Evolutionary conservation across 92 coral and sea anemone genomes (phyloP).

Genomic region (Hydrozoanthus gracilis): DNA sequence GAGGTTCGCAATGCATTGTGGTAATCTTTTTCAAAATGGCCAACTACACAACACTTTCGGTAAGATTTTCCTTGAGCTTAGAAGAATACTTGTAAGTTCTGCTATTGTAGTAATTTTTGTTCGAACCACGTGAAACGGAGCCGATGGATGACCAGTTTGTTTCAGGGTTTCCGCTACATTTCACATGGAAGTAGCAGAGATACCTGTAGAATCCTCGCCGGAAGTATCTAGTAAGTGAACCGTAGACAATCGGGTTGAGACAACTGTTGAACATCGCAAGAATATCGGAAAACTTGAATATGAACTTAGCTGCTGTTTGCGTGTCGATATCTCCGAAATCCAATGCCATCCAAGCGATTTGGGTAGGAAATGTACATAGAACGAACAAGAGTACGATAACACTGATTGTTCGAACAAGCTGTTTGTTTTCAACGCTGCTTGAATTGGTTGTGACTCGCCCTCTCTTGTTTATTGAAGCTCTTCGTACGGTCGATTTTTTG

Average conservation of each 20-base stretch:
- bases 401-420: constrained; percentile 84
- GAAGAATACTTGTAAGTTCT: too few species aligned
- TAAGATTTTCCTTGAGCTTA: too few species aligned
- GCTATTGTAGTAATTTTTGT: neutral
- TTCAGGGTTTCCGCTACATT: neutral
- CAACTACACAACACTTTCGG: too few species aligned
- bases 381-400: constrained; percentile 85
- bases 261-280: constrained; percentile 87
- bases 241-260: constrained; percentile 88
- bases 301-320: constrained; percentile 50
- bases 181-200: constrained; percentile 64
- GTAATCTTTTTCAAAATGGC: too few species aligned
- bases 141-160: neutral
- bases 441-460: constrained; percentile 25
- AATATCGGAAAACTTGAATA: constrained; percentile 75
- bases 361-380: constrained; percentile 84
- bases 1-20: too few species aligned
- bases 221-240: constrained; percentile 77
- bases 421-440: constrained; percentile 75
- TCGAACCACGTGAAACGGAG: neutral
- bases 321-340: constrained; percentile 74
- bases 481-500: constrained; percentile 32
- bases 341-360: constrained; percentile 84
- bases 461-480: constrained; percentile 14
- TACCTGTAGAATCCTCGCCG: constrained; percentile 81